Percentiles rank a stretch among this genome's conserved stretches.
These are phyloP conservation scores for Clavelina lepadiformis DNA, from an alignment of 23 tunicate genomes.

Conservation along the genomic window DNA sequence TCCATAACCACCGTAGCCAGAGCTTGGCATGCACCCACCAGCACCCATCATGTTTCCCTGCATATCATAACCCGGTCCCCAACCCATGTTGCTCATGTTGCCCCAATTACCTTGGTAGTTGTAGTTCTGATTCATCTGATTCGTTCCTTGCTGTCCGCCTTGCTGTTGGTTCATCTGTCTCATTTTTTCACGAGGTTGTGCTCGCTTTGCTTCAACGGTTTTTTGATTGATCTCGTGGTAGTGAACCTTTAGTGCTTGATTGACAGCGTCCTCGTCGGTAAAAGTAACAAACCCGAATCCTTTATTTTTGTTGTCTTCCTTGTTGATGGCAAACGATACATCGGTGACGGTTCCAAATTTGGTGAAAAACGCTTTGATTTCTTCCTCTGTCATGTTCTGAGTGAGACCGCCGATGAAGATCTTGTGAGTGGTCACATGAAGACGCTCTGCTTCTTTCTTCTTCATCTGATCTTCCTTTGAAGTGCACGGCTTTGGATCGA, in stretches of 20 bases:
- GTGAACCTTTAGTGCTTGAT: conserved; percentile 24
- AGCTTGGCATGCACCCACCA: not conserved
- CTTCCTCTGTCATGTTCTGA: conserved; percentile 34
- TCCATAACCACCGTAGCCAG: conserved; percentile 36
- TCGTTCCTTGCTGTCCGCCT: not conserved
- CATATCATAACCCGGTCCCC: not conserved
- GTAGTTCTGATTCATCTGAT: not conserved
- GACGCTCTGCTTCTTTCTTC: conserved; percentile 40
- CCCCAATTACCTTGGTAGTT: not conserved
- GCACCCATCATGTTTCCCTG: not conserved
- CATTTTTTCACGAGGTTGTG: conserved; percentile 33
- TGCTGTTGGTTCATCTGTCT: not conserved
- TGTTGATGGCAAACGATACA: conserved; percentile 47
- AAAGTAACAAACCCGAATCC: conserved; percentile 76
- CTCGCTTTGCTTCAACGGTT: conserved; percentile 50
- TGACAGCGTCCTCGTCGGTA: conserved; percentile 11
- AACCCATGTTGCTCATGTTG: conserved; percentile 2
- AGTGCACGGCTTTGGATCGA: conserved; percentile 66
- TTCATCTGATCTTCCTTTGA: conserved; percentile 47
- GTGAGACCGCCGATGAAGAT: conserved; percentile 57
- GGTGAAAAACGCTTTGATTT: conserved; percentile 37
- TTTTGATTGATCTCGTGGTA: conserved; percentile 47
- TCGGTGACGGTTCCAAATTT: conserved; percentile 37
- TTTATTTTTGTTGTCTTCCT: conserved; percentile 34
- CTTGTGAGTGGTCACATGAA: conserved; percentile 38